Evolutionary conservation across 1,140 invertebrate genomes (phyloP).

Genomic region (Drosophila rufa): DNA sequence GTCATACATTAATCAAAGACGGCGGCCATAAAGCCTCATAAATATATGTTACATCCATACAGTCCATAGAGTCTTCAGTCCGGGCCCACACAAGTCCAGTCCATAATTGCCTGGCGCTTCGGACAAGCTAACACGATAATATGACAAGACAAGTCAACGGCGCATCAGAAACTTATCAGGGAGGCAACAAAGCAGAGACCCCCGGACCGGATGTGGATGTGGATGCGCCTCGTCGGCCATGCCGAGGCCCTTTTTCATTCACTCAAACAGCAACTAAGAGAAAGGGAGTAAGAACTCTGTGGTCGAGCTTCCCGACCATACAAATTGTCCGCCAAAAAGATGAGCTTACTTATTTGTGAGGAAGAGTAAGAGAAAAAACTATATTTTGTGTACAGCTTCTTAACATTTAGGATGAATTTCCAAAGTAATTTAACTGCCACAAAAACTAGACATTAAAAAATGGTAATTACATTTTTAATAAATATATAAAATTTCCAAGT

Average conservation of each 20-base stretch:
- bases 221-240: slow-evolving; percentile 47
- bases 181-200: slow-evolving; percentile 38
- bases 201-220: slow-evolving; percentile 43
- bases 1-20: slow-evolving; percentile 73
- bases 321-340: background rate
- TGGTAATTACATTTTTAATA: no score
- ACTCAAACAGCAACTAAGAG: background rate
- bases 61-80: slow-evolving; percentile 2
- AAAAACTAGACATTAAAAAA: no score
- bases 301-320: slow-evolving; percentile 1
- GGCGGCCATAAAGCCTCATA: slow-evolving; percentile 66
- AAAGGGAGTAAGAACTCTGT: background rate
- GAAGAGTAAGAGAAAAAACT: background rate
- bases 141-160: slow-evolving; percentile 77
- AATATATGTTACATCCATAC: slow-evolving; percentile 41
- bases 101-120: slow-evolving; percentile 73
- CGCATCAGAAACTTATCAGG: slow-evolving; percentile 68
- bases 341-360: background rate
- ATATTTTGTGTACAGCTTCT: background rate
- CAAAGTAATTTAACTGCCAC: no score
- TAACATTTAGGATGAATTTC: no score
- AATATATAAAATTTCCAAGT: no score
- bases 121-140: slow-evolving; percentile 79
- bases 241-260: background rate
- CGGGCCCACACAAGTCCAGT: slow-evolving; percentile 59